A percentile compares a stretch with the other conserved stretches of the same genome.
Conservation (phyloP, 2,888 invertebrate species). For the Agrochola litura region DNA sequence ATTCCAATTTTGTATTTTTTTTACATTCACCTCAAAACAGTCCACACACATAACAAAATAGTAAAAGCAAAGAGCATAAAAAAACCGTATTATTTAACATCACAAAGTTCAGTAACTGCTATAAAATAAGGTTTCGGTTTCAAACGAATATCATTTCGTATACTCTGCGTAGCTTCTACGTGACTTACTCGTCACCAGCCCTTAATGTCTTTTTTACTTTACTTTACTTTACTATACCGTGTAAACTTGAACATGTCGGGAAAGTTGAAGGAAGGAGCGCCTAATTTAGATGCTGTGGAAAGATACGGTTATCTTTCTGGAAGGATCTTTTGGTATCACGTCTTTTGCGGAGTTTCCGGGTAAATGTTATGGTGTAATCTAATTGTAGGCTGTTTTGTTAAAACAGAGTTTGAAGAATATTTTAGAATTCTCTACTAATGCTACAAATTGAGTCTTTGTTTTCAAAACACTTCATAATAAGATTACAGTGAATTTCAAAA, state of each 20-base stretch:
- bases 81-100: constrained; percentile 21
- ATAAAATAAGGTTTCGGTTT: constrained; percentile 52
- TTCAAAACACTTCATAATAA: no score
- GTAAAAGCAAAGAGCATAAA: constrained; percentile 14
- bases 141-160: constrained; percentile 37
- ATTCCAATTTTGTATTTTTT: not conserved
- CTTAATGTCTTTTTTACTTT: constrained; percentile 50
- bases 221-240: constrained; percentile 1
- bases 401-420: not conserved
- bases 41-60: not conserved
- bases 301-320: constrained; percentile 34
- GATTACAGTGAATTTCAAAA: no score
- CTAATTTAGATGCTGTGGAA: constrained; percentile 47
- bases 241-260: constrained; percentile 43
- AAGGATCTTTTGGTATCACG: constrained; percentile 16
- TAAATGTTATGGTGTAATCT: not conserved
- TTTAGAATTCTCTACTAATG: not conserved
- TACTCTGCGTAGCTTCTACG: constrained; percentile 26
- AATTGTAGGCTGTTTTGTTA: not conserved
- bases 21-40: not conserved
- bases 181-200: constrained; percentile 33
- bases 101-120: constrained; percentile 27
- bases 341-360: constrained; percentile 13
- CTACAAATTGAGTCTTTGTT: no score
- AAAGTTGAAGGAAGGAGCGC: constrained; percentile 32